phyloP scores from a whole-genome alignment of 2,888 invertebrate genomes.

The Melanophora roralis region DNA sequence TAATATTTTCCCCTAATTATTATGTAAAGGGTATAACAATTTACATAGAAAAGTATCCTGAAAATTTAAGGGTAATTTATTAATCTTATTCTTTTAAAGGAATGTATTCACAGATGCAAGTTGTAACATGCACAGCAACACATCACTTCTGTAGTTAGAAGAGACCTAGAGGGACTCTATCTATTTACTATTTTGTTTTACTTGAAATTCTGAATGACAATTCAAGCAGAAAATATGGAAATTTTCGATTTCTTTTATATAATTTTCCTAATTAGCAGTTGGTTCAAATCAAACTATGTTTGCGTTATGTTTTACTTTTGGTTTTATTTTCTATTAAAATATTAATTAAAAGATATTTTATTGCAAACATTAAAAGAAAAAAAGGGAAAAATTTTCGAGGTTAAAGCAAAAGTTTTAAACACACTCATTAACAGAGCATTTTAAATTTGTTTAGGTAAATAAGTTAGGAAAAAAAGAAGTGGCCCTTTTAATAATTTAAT shows the following conservation, averaged over 20 bases:
- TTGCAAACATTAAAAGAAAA: neutral
- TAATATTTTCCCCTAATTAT: too few species aligned
- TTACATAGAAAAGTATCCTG: too few species aligned
- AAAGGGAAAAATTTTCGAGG: neutral
- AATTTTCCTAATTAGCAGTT: constrained; percentile 30
- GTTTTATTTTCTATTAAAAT: constrained; percentile 28
- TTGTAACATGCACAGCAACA: neutral
- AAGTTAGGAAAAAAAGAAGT: neutral
- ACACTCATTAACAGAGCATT: constrained; percentile 70
- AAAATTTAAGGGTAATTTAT: too few species aligned
- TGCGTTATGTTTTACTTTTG: constrained; percentile 14
- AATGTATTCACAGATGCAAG: neutral
- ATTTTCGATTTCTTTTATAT: constrained; percentile 23
- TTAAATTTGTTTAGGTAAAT: constrained; percentile 65
- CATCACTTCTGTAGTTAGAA: neutral
- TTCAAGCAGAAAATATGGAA: constrained; percentile 51
- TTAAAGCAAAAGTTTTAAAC: constrained; percentile 69
- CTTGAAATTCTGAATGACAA: constrained; percentile 32
- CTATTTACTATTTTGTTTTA: neutral
- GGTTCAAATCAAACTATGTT: constrained; percentile 51
- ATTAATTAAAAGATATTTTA: constrained; percentile 18
- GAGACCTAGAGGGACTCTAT: neutral
- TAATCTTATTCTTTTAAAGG: neutral
- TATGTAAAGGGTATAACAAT: too few species aligned
- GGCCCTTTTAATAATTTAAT: neutral